Evolutionary conservation across 2,888 invertebrate genomes (phyloP).

Genomic region (Sinopyrophorus schimmeli): DNA sequence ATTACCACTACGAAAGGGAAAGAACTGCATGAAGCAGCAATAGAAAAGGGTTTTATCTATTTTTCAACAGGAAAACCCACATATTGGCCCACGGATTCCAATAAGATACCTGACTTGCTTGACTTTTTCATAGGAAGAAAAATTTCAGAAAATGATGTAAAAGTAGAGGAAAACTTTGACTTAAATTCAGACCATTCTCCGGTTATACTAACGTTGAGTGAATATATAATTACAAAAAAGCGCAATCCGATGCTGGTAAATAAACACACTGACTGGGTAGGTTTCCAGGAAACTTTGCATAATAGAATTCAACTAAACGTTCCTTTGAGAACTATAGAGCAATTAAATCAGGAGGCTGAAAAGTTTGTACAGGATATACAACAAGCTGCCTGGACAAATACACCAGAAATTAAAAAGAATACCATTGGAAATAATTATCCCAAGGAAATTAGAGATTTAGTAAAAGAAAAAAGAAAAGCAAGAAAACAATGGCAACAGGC

Average conservation of each 20-base stretch:
- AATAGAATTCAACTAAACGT: conserved; percentile 16
- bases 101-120: conserved; percentile 30
- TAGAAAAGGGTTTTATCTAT: conserved; percentile 1
- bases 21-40: conserved; percentile 8
- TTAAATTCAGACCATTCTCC: conserved; percentile 2
- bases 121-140: conserved; percentile 36
- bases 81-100: conserved; percentile 35
- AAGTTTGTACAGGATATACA: conserved; percentile 13
- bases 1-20: conserved; percentile 24
- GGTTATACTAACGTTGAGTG: conserved; percentile 25
- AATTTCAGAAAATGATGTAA: conserved; percentile 20
- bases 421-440: conserved; percentile 9
- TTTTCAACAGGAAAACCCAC: conserved; percentile 34
- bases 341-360: conserved; percentile 8
- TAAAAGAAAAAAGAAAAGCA: background rate
- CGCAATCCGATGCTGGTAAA: background rate
- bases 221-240: background rate
- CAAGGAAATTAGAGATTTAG: conserved; percentile 14
- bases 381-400: conserved; percentile 8
- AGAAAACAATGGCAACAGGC: conserved; percentile 4
- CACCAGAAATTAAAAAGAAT: conserved; percentile 12
- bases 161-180: conserved; percentile 16
- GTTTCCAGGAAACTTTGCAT: conserved; percentile 6
- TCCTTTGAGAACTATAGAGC: conserved; percentile 8
- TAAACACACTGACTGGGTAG: conserved; percentile 11